These are phyloP conservation scores for Anneissia japonica DNA, from an alignment of 35 echinoderm and acorn worm genomes.

Conservation along the genomic window DNA sequence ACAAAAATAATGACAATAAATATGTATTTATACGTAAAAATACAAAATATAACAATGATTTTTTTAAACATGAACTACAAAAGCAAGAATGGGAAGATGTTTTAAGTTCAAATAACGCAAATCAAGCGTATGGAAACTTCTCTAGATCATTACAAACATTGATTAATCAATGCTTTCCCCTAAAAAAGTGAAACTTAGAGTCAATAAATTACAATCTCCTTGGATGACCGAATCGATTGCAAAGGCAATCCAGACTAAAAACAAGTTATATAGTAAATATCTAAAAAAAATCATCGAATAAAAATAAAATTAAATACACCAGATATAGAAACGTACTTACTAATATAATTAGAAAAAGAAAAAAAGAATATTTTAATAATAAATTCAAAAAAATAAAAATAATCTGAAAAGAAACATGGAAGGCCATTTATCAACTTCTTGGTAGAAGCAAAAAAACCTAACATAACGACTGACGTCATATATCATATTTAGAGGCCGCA, in stretches of 20 bases:
- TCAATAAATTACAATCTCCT: background rate
- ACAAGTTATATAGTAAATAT: background rate
- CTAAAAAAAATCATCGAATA: background rate
- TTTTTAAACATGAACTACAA: background rate
- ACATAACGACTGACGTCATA: too few species aligned
- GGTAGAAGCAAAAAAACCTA: constrained; percentile 1
- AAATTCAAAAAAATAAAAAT: background rate
- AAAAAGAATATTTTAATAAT: constrained; percentile 14
- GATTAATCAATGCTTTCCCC: background rate
- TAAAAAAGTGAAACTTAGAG: background rate
- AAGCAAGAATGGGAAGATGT: background rate
- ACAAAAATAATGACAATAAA: background rate
- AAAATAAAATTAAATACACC: background rate
- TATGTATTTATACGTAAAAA: background rate
- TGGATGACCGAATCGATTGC: constrained; percentile 6
- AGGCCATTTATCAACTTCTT: background rate
- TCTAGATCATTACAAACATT: background rate
- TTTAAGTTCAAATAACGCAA: background rate
- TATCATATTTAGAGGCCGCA: too few species aligned
- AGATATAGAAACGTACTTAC: constrained; percentile 14
- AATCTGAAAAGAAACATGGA: constrained; percentile 9
- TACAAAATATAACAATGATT: background rate
- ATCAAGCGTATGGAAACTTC: background rate
- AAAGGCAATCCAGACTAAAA: background rate
- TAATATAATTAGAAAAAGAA: background rate